Evolutionary conservation across 2,113 vertebrate genomes (phyloP).

Genomic region (Protobothrops flavoviridis): DNA sequence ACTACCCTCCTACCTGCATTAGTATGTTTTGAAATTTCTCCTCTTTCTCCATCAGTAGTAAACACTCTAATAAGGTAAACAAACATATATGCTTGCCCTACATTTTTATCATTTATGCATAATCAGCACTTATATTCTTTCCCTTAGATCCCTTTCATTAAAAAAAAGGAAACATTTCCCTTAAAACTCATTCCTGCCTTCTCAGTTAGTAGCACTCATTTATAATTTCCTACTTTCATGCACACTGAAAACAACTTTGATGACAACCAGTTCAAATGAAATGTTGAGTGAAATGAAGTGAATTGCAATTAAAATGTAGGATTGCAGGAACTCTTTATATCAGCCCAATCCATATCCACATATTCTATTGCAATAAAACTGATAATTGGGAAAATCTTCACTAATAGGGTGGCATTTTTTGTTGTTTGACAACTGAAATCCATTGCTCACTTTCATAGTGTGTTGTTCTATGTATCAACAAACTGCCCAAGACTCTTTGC

Average conservation of each 20-base stretch:
- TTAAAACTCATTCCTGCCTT: not conserved
- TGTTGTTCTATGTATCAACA: not conserved
- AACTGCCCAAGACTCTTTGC: not conserved
- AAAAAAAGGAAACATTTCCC: not conserved
- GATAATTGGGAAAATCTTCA: not conserved
- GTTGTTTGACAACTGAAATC: not conserved
- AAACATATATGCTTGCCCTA: not conserved
- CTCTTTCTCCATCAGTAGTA: not conserved
- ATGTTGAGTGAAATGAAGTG: not conserved
- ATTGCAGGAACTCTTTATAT: not conserved
- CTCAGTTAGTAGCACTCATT: not conserved
- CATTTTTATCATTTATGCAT: not conserved
- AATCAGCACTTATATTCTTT: not conserved
- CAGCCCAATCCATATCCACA: not conserved
- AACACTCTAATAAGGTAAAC: not conserved
- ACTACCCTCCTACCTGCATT: not conserved
- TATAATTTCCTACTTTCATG: not conserved
- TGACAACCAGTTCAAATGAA: not conserved
- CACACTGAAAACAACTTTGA: not conserved
- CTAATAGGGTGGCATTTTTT: not conserved
- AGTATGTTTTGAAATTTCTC: not conserved
- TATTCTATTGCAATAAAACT: not conserved
- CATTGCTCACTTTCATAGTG: not conserved
- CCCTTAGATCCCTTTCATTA: not conserved
- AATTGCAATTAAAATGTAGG: not conserved